Conservation (phyloP, 2,797 vertebrate species). For the Acipenser transmontanus region DNA sequence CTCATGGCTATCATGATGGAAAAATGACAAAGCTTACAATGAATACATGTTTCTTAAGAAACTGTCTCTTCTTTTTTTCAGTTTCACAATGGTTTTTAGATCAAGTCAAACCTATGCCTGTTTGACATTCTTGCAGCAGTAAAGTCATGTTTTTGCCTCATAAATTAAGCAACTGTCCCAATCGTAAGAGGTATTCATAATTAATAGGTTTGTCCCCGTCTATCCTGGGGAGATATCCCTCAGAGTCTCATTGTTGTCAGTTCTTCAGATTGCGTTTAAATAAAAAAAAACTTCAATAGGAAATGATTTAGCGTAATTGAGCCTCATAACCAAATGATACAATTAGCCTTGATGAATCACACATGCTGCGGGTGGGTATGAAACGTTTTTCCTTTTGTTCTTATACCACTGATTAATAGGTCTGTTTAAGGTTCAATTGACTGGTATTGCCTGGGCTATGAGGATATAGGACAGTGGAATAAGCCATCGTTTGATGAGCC, state of each 20-base stretch:
- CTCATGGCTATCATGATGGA: background rate
- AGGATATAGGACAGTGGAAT: too few relatives aligned
- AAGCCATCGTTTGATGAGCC: too few relatives aligned
- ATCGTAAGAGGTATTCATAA: slow-evolving; percentile 66
- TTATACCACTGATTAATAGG: too few relatives aligned
- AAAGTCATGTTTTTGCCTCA: slow-evolving; percentile 36
- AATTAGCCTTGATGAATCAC: too few relatives aligned
- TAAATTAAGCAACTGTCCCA: slow-evolving; percentile 63
- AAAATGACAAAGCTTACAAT: background rate
- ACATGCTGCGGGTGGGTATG: too few relatives aligned
- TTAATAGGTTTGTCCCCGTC: slow-evolving; percentile 56
- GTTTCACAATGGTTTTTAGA: too few relatives aligned
- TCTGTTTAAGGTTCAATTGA: too few relatives aligned
- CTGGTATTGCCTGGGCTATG: too few relatives aligned
- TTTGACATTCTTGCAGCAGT: background rate
- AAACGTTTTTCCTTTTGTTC: too few relatives aligned
- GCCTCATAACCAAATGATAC: background rate
- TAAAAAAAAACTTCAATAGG: slow-evolving; percentile 46
- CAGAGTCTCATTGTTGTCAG: slow-evolving; percentile 58
- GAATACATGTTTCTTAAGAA: too few relatives aligned
- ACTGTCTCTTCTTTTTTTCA: too few relatives aligned
- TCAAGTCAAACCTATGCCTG: too few relatives aligned
- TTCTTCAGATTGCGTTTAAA: slow-evolving; percentile 51
- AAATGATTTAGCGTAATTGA: slow-evolving; percentile 40
- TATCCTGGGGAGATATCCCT: slow-evolving; percentile 46